Percentiles rank a stretch among this genome's conserved stretches.
These are phyloP conservation scores for Neuroterus valhalla DNA, from an alignment of 1,140 invertebrate species.

Conservation along the genomic window DNA sequence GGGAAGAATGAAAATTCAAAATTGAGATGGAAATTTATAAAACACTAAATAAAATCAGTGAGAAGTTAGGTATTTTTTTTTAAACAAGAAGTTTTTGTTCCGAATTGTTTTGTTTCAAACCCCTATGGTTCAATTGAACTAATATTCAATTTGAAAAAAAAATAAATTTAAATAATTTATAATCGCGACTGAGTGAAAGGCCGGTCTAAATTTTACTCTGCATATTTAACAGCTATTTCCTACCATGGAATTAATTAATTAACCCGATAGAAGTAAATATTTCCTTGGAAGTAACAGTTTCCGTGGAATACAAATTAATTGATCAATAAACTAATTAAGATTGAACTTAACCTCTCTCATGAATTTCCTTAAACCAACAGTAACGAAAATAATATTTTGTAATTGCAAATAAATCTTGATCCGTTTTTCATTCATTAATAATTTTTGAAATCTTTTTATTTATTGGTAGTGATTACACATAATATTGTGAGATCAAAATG, in stretches of 20 bases:
- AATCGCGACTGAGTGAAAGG: constrained; percentile 16
- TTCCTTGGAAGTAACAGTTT: not conserved
- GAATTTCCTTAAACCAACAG: not conserved
- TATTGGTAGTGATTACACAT: not conserved
- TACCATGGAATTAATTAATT: not conserved
- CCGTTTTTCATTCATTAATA: not conserved
- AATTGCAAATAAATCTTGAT: not conserved
- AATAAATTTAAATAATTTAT: constrained; percentile 18
- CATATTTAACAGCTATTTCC: constrained; percentile 15
- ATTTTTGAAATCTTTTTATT: not conserved
- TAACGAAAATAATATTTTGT: not conserved
- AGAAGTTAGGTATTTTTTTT: too few relatives aligned
- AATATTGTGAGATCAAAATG: constrained; percentile 1
- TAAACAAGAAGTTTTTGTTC: too few relatives aligned
- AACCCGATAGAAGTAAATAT: constrained; percentile 8
- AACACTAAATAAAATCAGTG: too few relatives aligned
- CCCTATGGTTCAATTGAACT: too few relatives aligned
- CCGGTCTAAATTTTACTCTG: constrained; percentile 3
- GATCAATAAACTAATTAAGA: constrained; percentile 2
- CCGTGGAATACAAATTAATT: constrained; percentile 19
- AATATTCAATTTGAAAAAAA: too few relatives aligned
- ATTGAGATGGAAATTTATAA: too few relatives aligned
- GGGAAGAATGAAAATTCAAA: too few relatives aligned
- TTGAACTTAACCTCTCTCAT: not conserved
- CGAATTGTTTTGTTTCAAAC: too few relatives aligned